Evolutionary conservation across 2,797 vertebrate species (phyloP).

Genomic region (Hoplostethus atlanticus): DNA sequence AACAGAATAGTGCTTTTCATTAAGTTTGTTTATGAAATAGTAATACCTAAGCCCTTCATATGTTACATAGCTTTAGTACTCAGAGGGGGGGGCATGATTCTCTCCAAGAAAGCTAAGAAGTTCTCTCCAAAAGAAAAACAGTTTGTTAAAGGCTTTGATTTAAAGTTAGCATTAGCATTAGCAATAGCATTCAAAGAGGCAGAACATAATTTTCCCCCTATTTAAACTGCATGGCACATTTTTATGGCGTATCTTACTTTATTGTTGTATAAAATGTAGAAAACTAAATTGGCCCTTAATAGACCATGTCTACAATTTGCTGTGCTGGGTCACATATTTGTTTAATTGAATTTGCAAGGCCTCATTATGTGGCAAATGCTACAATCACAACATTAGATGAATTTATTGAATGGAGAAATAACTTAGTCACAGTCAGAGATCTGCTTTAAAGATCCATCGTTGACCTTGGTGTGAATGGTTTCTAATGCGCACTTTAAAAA

Average conservation of each 20-base stretch:
- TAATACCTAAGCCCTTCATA: background rate
- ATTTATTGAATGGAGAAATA: no score
- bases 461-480: no score
- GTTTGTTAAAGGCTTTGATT: constrained; percentile 37
- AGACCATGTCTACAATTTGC: background rate
- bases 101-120: background rate
- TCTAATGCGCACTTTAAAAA: no score
- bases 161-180: no score
- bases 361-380: background rate
- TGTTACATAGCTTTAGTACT: background rate
- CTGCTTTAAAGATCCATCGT: no score
- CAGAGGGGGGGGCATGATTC: no score
- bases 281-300: constrained; percentile 2
- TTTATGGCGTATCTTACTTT: constrained; percentile 5
- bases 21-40: constrained; percentile 17
- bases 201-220: background rate
- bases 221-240: constrained; percentile 5
- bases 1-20: constrained; percentile 14
- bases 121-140: background rate
- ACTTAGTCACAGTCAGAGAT: no score
- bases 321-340: background rate
- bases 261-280: constrained; percentile 11
- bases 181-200: constrained; percentile 13
- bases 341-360: background rate
- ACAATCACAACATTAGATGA: no score